phyloP scores from a whole-genome alignment of 2,797 vertebrate genomes.

The Poecilia gillii region DNA sequence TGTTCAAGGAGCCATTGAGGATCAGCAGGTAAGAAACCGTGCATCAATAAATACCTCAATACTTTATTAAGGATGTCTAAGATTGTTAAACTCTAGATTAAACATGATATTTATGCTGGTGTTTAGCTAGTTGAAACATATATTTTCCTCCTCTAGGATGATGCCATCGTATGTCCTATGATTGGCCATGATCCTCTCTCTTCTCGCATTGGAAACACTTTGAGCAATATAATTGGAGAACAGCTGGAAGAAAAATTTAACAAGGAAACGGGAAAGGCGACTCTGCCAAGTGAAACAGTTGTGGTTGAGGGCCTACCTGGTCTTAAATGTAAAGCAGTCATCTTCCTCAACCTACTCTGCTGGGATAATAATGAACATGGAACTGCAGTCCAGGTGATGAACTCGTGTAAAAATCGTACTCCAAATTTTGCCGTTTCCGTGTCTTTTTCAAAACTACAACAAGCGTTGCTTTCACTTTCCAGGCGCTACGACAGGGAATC shows the following conservation, averaged over 20 bases:
- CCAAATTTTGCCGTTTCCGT: neutral
- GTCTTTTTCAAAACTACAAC: neutral
- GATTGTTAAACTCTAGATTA: neutral
- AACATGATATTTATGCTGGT: neutral
- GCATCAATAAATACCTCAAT: too few species aligned
- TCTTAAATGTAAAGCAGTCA: conserved; percentile 37
- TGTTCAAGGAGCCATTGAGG: conserved; percentile 61
- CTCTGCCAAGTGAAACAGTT: conserved; percentile 42
- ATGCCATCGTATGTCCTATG: conserved; percentile 67
- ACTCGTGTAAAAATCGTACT: neutral
- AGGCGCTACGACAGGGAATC: conserved; percentile 63
- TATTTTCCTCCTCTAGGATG: conserved; percentile 33
- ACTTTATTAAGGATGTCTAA: neutral
- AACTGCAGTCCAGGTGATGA: conserved; percentile 56
- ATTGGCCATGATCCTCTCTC: conserved; percentile 50
- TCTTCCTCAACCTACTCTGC: conserved; percentile 58
- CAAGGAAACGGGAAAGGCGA: conserved; percentile 15
- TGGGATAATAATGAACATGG: conserved; percentile 54
- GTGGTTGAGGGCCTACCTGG: conserved; percentile 40
- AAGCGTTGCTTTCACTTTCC: conserved; percentile 1
- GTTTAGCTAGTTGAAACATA: neutral
- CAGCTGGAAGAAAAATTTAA: conserved; percentile 44
- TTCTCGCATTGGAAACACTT: conserved; percentile 39
- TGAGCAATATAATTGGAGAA: conserved; percentile 28
- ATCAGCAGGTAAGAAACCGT: conserved; percentile 60